A percentile compares a stretch with the other conserved stretches of the same genome.
Evolutionary conservation across 2,888 invertebrate species (phyloP).

Genomic region (Metallyticus violacea): DNA sequence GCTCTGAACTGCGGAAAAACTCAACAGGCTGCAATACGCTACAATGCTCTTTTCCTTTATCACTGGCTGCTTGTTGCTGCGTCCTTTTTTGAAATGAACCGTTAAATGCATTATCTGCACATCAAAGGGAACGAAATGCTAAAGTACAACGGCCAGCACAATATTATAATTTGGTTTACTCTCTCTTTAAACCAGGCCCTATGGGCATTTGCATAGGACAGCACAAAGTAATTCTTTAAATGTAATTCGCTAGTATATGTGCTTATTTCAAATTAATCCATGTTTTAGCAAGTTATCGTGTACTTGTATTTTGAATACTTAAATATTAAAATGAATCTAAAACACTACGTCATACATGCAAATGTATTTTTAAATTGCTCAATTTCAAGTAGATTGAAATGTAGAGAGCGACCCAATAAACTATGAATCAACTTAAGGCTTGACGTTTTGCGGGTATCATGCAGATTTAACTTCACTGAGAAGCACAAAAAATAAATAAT

Average conservation of each 20-base stretch:
- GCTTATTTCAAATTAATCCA: no score
- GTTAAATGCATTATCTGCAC: not conserved
- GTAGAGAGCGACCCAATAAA: no score
- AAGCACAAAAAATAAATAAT: no score
- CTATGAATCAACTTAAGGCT: no score
- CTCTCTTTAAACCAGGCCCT: not conserved
- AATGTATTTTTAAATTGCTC: no score
- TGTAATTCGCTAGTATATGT: not conserved
- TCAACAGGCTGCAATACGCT: not conserved
- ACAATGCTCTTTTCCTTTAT: not conserved
- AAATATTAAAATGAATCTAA: no score
- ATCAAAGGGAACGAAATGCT: not conserved
- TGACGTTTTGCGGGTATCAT: no score
- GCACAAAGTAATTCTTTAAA: not conserved
- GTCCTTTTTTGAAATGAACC: not conserved
- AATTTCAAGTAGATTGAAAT: no score
- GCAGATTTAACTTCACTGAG: no score
- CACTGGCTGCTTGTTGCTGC: not conserved
- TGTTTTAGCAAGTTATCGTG: no score
- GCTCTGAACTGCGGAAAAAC: not conserved
- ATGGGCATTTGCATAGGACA: not conserved
- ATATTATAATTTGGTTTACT: not conserved
- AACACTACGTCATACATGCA: no score
- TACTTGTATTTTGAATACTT: no score
- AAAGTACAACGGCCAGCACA: not conserved